These are phyloP conservation scores for Auanema sp. DNA, from an alignment of 2,888 invertebrate genomes.

Conservation along the genomic window DNA sequence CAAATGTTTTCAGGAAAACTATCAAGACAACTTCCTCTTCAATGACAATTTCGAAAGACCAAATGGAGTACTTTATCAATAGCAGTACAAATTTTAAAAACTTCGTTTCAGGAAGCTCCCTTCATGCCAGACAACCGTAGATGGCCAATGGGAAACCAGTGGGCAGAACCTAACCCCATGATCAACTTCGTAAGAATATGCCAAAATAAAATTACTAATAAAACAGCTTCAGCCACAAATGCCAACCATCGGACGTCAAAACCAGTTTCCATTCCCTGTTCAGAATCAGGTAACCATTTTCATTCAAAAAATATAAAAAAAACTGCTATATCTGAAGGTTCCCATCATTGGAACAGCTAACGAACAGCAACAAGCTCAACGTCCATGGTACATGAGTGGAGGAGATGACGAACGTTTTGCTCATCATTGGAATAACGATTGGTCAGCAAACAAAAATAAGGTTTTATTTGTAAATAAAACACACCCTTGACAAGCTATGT, in stretches of 20 bases:
- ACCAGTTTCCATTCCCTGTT: constrained; percentile 19
- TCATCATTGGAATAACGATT: constrained; percentile 12
- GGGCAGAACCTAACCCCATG: constrained; percentile 10
- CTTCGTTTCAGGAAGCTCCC: too few species aligned
- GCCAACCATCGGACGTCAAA: constrained; percentile 14
- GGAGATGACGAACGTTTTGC: constrained; percentile 7
- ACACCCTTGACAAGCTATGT: not conserved
- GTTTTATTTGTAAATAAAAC: not conserved
- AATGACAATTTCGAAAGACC: not conserved
- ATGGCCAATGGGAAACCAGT: not conserved
- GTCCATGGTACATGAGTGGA: constrained; percentile 20
- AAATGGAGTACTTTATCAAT: too few species aligned
- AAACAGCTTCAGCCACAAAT: not conserved
- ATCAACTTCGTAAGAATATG: constrained; percentile 4
- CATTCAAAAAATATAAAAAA: not conserved
- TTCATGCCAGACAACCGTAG: constrained; percentile 14
- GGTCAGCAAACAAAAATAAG: not conserved
- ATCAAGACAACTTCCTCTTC: not conserved
- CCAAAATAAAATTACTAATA: too few species aligned
- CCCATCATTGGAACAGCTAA: not conserved
- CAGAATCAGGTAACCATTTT: constrained; percentile 12
- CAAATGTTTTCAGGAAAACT: not conserved
- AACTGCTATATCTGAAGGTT: not conserved
- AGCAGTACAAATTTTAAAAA: too few species aligned
- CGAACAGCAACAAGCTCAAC: constrained; percentile 6